phyloP scores from a whole-genome alignment of 1,140 invertebrate species.

The Pinna nobilis region DNA sequence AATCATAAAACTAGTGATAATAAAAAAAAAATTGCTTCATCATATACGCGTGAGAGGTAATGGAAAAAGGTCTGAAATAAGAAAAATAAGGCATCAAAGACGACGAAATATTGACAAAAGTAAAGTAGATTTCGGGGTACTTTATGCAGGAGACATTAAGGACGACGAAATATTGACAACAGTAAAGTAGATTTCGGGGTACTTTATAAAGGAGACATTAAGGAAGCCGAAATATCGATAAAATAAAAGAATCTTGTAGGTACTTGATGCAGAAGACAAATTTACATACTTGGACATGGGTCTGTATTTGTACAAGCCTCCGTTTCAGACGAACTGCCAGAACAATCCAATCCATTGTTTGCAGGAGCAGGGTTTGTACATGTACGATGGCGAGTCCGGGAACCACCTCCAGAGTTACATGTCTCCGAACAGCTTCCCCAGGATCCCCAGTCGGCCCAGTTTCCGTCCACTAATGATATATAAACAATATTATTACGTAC shows the following conservation, averaged over 20 bases:
- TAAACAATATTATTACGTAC: not conserved
- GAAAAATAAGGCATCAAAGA: too few species aligned
- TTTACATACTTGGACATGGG: slow-evolving; percentile 28
- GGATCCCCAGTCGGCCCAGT: slow-evolving; percentile 79
- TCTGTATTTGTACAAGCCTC: slow-evolving; percentile 12
- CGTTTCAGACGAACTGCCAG: slow-evolving; percentile 10
- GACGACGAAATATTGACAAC: too few species aligned
- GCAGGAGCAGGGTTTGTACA: slow-evolving; percentile 54
- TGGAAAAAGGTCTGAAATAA: too few species aligned
- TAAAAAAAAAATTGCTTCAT: too few species aligned
- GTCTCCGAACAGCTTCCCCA: slow-evolving; percentile 81
- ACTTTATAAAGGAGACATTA: not conserved
- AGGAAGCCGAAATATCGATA: not conserved
- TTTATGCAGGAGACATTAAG: too few species aligned
- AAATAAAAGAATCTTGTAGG: not conserved
- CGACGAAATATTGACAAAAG: too few species aligned
- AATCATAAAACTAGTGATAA: too few species aligned
- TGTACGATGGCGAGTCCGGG: slow-evolving; percentile 38
- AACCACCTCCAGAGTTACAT: slow-evolving; percentile 69
- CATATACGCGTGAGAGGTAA: too few species aligned
- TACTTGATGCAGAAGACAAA: not conserved
- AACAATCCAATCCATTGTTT: slow-evolving; percentile 36
- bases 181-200: too few species aligned
- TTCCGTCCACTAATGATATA: slow-evolving; percentile 76
- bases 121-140: too few species aligned